Evolutionary conservation across 2,113 vertebrate genomes (phyloP), one percentile per base, ranked within the genome.

Genomic region (Irena cyanogastra): DNA sequence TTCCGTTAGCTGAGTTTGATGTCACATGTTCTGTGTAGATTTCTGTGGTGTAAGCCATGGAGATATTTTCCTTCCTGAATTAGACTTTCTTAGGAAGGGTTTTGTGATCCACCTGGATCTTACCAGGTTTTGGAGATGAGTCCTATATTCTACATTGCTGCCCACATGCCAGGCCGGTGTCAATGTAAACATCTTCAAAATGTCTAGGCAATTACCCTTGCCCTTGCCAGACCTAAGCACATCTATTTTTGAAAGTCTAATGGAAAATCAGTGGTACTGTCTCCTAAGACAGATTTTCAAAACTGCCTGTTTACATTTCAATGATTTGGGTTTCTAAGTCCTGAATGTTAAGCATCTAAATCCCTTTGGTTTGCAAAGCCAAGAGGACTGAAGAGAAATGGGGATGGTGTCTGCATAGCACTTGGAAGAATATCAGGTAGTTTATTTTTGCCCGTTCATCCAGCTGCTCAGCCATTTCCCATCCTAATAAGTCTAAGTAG

Each of bases 401-500:
- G 16, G 63, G 56, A 44, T 75, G 60, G 31, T 83, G 71, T 77
- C 90, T 88, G 79, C 57, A 18, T 41, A 81, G 60, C 63, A 64
- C 93, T 95, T 96, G 88, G 92, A 97, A 96, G 90, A 93, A 52
- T 86, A 93, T 96, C 96, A 92, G 92, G 90, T 93, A 90, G 85
- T 96, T 96, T 94, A 95, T 88, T 96, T 95, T 94, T 86, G 71
- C 82, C 79, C 92, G 83, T 77, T 96, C 92, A 94, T 95, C 94
- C 96, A 96, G 90, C 76, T 96, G 93, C 93, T 97, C 90, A 88
- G 90, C 79, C 76, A 94, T 93, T 95, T 96, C 94, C 93, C 44
- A 86, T 83, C 82, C 89, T 95, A 96, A 95, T 95, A 96, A 93
- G 92, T 83, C 82, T 94, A 96, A 96, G 92, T 68, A 96, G 93